Conservation (phyloP, 1,140 invertebrate species). For the Pseudomyrmex dendroicus region DNA sequence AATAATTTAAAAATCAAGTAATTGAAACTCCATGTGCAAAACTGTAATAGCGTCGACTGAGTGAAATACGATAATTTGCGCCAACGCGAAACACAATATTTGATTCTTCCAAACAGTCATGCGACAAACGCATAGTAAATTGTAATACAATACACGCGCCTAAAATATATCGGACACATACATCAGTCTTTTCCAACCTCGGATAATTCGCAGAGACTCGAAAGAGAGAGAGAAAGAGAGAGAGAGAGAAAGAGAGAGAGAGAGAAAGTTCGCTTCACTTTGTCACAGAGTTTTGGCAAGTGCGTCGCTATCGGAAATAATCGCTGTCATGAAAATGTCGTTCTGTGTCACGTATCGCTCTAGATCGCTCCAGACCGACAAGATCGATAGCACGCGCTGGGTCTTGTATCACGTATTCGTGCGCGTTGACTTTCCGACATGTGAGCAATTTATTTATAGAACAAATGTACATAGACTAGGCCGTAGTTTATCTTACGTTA, state of each 20-base stretch:
- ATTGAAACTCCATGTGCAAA: not conserved
- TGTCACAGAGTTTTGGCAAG: conserved; percentile 33
- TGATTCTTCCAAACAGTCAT: not conserved
- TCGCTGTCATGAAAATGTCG: conserved; percentile 39
- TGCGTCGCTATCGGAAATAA: conserved; percentile 33
- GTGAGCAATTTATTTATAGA: conserved; percentile 43
- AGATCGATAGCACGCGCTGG: conserved; percentile 35
- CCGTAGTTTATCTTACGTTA: not conserved
- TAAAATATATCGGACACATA: conserved; percentile 15
- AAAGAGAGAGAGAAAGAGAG: too few species aligned
- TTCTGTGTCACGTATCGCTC: not conserved
- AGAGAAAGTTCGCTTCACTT: conserved; percentile 23
- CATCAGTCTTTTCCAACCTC: not conserved
- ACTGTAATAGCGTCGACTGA: not conserved
- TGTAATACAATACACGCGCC: not conserved
- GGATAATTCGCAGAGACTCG: not conserved
- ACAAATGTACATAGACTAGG: not conserved
- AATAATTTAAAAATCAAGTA: conserved; percentile 1
- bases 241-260: not conserved
- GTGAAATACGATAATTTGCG: conserved; percentile 4
- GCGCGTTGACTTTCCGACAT: conserved; percentile 16
- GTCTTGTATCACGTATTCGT: conserved; percentile 24
- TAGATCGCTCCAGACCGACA: conserved; percentile 18
- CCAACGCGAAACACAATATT: not conserved
- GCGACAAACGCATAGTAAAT: not conserved